These are phyloP conservation scores for Penaeus indicus DNA, from an alignment of 1,140 invertebrate species.

Conservation along the genomic window DNA sequence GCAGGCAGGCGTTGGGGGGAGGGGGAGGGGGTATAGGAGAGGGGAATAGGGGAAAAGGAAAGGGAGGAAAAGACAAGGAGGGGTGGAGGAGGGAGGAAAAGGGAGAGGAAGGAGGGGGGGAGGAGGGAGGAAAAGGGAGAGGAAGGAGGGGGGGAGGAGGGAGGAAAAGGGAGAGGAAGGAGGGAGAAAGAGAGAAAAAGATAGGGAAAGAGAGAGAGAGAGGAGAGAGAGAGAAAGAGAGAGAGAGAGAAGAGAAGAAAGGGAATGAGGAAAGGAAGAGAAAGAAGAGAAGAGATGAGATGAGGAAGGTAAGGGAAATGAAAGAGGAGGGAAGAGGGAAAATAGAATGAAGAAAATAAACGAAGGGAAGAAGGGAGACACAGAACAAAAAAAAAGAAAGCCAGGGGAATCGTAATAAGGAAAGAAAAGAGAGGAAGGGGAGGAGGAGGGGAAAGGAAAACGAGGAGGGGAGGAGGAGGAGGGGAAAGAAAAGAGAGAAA, in stretches of 20 bases:
- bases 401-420: background rate
- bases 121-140: too few species aligned
- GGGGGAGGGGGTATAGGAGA: too few species aligned
- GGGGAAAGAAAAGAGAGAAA: background rate
- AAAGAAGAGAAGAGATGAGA: background rate
- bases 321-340: background rate
- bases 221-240: background rate
- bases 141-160: too few species aligned
- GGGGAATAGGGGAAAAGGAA: too few species aligned
- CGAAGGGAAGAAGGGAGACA: background rate
- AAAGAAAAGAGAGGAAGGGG: background rate
- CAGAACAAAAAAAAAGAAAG: background rate
- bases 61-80: too few species aligned
- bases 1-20: too few species aligned
- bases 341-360: slow-evolving; percentile 23
- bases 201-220: background rate
- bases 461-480: too few species aligned
- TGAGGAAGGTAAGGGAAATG: background rate
- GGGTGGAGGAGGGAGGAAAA: too few species aligned
- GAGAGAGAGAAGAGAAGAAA: background rate
- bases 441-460: background rate
- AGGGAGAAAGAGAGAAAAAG: background rate
- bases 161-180: background rate
- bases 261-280: too few species aligned
- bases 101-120: too few species aligned